Evolutionary conservation across 2,113 vertebrate genomes (phyloP).

Genomic region (Phyllostomus hastatus): DNA sequence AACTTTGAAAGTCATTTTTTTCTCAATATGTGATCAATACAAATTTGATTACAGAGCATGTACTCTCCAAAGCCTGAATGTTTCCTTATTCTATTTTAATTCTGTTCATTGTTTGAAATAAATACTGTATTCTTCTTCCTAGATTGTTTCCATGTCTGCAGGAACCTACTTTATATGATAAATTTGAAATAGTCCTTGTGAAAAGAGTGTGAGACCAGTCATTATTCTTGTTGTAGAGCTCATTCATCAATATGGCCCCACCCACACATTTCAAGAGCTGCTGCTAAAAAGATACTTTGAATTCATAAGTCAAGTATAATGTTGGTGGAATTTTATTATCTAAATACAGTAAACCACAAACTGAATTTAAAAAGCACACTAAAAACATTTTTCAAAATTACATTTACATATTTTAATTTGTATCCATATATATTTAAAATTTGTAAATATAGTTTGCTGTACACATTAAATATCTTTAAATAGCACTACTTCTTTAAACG

Average conservation of each 20-base stretch:
- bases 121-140: background rate
- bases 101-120: background rate
- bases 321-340: background rate
- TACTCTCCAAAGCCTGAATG: background rate
- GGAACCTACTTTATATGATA: background rate
- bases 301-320: constrained; percentile 4
- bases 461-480: background rate
- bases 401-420: background rate
- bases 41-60: background rate
- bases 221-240: background rate
- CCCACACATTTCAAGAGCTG: background rate
- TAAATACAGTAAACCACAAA: background rate
- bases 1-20: constrained; percentile 22
- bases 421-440: background rate
- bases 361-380: background rate
- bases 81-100: background rate
- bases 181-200: background rate
- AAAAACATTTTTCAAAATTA: background rate
- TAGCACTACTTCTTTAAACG: background rate
- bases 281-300: constrained; percentile 12
- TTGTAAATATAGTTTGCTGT: background rate
- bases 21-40: background rate
- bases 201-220: background rate
- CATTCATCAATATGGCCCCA: background rate
- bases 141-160: background rate